Base-by-base conservation (phyloP, 2,888 invertebrate species). In the Eurois occulta region DNA sequence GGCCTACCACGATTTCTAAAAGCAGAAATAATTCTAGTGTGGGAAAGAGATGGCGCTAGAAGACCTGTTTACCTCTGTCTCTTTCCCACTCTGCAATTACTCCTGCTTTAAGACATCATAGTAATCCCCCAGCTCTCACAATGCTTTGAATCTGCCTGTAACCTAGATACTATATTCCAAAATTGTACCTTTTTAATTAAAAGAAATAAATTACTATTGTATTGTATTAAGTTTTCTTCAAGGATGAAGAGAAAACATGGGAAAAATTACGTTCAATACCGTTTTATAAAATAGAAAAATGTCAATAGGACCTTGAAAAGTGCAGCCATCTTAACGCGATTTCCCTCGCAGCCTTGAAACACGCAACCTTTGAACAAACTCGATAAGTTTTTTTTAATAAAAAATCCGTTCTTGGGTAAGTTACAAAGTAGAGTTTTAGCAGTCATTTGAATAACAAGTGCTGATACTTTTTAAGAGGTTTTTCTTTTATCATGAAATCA, bases 261-360 rank as follows among this genome's bases (percentile, higher is more conserved):
- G 21, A 41, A 32, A 58, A 28, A 13, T 16, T 2, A 16, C 32
- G 32, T 80, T 35, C 41, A 16, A 80, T 75, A 58, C 35, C 21
- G 6, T 58, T 75, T 24, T 65, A 55, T 46, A 38, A 5, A 72
- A 41, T 35, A 48, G 16, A 35, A 38, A 67, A 79, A 68, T 24
- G 4, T 70, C 52, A 24, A 76, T 81, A 41, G 13, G 48, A 64
- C 78, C 81, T 81, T 74, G 73, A 71, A 68, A 71, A 74, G 18
- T 68, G 81, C 78, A 82, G n/a, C 78, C 62, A 62, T 62, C 48
- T 55, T 35, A 64, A 52, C 35, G 6, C 1, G 52, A 41, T 64
- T 69, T 28, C 60, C 38, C 55, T 48, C 35, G 10, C 8, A 74
- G 28, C 78, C 81, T 78, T 82, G 73, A 43, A 64, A 64, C 41